These are phyloP conservation scores for Merodon equestris DNA, from an alignment of 2,888 invertebrate species.

Conservation along the genomic window DNA sequence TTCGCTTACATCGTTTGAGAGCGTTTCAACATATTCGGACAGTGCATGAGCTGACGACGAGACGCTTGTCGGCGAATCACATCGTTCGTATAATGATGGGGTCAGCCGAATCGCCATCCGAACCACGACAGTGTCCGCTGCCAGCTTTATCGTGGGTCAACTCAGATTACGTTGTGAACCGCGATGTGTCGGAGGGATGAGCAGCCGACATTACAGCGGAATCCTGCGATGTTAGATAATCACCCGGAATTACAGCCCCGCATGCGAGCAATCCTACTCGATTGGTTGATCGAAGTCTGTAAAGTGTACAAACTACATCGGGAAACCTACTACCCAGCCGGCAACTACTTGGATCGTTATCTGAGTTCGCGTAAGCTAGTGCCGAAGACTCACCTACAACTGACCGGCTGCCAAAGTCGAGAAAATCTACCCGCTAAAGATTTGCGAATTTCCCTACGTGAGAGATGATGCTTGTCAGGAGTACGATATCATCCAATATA, in stretches of 20 bases:
- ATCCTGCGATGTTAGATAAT: conserved; percentile 87
- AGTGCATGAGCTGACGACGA: conserved; percentile 40
- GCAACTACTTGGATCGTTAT: conserved; percentile 97
- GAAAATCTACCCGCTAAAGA: conserved; percentile 99
- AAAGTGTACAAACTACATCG: conserved; percentile 97
- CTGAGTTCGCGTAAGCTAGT: conserved; percentile 88
- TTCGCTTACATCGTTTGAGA: conserved; percentile 71
- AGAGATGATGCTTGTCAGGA: conserved; percentile 98
- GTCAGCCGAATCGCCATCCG: conserved; percentile 79
- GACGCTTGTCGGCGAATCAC: neutral
- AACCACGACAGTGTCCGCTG: conserved; percentile 83
- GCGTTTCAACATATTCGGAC: conserved; percentile 68
- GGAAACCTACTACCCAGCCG: conserved; percentile 96
- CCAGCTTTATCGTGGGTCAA: conserved; percentile 91
- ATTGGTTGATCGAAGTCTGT: conserved; percentile 99
- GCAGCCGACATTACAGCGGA: conserved; percentile 84
- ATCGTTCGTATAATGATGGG: conserved; percentile 74
- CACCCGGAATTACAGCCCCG: conserved; percentile 92
- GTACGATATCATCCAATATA: conserved; percentile 88
- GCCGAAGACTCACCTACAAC: conserved; percentile 93
- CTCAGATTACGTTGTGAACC: conserved; percentile 91
- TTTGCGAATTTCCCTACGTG: conserved; percentile 96
- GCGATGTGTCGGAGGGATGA: conserved; percentile 93
- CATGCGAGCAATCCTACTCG: conserved; percentile 96
- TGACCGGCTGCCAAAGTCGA: conserved; percentile 92